Evolutionary conservation across 2,888 invertebrate genomes (phyloP).

Genomic region (Aphidius colemani): DNA sequence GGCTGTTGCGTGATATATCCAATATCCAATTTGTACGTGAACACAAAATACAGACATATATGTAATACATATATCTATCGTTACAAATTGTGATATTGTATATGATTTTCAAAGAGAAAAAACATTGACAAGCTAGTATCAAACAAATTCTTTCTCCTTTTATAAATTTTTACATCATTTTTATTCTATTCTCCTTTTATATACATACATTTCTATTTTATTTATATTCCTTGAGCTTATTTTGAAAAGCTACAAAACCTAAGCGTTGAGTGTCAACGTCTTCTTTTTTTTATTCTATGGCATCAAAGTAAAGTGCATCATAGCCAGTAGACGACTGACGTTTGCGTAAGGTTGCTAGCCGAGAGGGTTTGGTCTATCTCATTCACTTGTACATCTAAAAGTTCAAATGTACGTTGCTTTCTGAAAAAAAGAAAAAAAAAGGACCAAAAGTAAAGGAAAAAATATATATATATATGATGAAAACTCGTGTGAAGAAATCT

Average conservation of each 20-base stretch:
- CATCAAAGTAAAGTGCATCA: slow-evolving; percentile 12
- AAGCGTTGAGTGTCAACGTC: background rate
- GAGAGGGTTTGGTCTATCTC: background rate
- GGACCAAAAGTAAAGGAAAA: background rate
- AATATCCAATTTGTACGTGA: slow-evolving; percentile 12
- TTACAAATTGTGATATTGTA: no score
- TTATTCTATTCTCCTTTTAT: background rate
- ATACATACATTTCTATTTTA: background rate
- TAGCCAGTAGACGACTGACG: background rate
- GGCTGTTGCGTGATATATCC: background rate
- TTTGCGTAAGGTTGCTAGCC: background rate
- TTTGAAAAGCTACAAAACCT: background rate
- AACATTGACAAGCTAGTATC: background rate
- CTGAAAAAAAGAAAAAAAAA: background rate
- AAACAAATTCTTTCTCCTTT: slow-evolving; percentile 8
- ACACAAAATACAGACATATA: no score
- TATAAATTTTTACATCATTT: background rate
- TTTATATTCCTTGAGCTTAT: no score
- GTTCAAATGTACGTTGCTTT: background rate
- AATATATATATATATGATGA: background rate
- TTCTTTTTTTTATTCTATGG: background rate
- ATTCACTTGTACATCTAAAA: slow-evolving; percentile 5
- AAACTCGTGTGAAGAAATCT: slow-evolving; percentile 4
- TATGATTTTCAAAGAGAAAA: no score
- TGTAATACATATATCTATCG: no score